Evolutionary conservation across 2,113 vertebrate genomes (phyloP).

Genomic region (Rhadina sibilatrix): DNA sequence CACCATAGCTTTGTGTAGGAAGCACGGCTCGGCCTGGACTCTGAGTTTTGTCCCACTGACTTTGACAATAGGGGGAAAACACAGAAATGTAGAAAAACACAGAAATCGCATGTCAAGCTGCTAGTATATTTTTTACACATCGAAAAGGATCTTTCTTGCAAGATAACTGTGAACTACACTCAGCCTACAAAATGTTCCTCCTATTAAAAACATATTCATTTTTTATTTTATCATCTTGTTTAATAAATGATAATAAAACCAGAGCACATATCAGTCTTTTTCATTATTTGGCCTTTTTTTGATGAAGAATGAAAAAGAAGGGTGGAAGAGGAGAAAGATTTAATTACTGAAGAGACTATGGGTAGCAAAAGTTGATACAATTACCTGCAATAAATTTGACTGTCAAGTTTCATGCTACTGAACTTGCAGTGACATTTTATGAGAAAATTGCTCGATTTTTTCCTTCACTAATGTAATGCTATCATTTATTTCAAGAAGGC

Average conservation of each 20-base stretch:
- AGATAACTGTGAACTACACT: neutral
- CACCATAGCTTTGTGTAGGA: neutral
- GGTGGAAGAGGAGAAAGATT: neutral
- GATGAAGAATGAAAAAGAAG: neutral
- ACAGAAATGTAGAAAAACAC: neutral
- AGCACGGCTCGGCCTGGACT: neutral
- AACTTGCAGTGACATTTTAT: conserved; percentile 63
- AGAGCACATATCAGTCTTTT: neutral
- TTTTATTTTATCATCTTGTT: neutral
- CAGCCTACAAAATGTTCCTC: neutral
- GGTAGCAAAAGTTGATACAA: conserved; percentile 59
- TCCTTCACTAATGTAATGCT: conserved; percentile 63
- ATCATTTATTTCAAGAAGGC: conserved; percentile 67
- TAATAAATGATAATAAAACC: neutral
- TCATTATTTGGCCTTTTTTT: neutral
- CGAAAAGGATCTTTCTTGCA: neutral
- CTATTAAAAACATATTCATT: neutral
- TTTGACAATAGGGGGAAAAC: neutral
- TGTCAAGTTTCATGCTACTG: conserved; percentile 48
- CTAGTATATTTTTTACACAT: neutral
- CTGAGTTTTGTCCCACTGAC: neutral
- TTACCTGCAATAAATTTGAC: conserved; percentile 61
- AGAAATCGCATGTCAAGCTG: neutral
- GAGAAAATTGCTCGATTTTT: conserved; percentile 61
- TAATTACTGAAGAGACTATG: conserved; percentile 29